These are phyloP conservation scores for Xestoiulus laeticollis DNA, from an alignment of 2,888 invertebrate genomes.

Conservation along the genomic window DNA sequence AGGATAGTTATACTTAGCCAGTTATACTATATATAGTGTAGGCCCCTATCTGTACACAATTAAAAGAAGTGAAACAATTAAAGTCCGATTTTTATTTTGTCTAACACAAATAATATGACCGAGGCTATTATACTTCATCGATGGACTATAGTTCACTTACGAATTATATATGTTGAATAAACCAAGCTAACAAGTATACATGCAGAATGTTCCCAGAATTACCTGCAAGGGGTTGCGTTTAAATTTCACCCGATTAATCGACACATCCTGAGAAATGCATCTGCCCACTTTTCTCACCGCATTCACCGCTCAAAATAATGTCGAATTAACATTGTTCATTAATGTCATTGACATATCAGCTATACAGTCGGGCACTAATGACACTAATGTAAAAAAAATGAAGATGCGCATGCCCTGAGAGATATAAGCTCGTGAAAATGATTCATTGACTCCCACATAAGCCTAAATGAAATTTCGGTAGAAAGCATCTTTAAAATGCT, in stretches of 20 bases:
- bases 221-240: not conserved
- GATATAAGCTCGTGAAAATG: not conserved
- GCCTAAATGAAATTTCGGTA: not conserved
- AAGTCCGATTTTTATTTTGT: too few relatives aligned
- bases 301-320: not conserved
- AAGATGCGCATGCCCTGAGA: not conserved
- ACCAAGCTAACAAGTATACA: too few relatives aligned
- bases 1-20: too few relatives aligned
- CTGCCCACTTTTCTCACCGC: not conserved
- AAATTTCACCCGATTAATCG: not conserved
- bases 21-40: too few relatives aligned
- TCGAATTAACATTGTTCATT: not conserved
- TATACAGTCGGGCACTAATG: too few relatives aligned
- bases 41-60: too few relatives aligned
- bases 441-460: not conserved
- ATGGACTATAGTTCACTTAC: too few relatives aligned
- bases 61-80: too few relatives aligned
- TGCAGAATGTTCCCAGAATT: not conserved
- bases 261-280: not conserved
- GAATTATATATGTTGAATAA: too few relatives aligned
- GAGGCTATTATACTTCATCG: too few relatives aligned
- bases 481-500: slow-evolving; percentile 1
- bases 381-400: too few relatives aligned
- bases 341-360: not conserved
- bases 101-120: too few relatives aligned